A percentile compares a stretch with the other conserved stretches of the same genome.
These are phyloP conservation scores for Mellivora capensis DNA, from an alignment of 2,113 vertebrate species.

Conservation along the genomic window DNA sequence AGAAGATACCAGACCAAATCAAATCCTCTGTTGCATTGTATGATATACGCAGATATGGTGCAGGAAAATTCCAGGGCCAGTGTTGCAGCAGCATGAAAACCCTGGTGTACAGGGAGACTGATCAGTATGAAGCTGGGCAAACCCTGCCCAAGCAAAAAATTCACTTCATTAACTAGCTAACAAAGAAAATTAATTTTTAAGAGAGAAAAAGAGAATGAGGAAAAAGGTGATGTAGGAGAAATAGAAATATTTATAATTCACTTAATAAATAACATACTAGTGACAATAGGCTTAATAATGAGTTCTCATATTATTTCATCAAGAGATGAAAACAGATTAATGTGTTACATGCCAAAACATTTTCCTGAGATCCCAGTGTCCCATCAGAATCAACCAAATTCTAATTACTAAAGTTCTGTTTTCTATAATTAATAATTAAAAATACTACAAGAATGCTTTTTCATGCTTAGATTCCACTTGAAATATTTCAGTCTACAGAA, in stretches of 20 bases:
- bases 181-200: background rate
- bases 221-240: background rate
- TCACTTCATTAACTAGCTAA: background rate
- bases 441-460: background rate
- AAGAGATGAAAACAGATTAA: background rate
- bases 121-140: background rate
- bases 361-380: background rate
- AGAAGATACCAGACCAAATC: background rate
- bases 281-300: background rate
- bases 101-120: background rate
- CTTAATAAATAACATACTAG: background rate
- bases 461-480: background rate
- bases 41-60: background rate
- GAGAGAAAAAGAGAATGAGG: background rate
- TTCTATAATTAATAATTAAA: background rate
- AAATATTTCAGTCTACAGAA: background rate
- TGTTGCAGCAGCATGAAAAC: background rate
- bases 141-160: background rate
- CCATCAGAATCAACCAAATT: background rate
- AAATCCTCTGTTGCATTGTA: background rate
- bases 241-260: constrained; percentile 10
- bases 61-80: background rate
- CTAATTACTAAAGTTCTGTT: background rate
- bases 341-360: background rate
- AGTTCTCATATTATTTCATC: background rate